Evolutionary conservation across 1,140 invertebrate species (phyloP).

Genomic region (Macrobrachium nipponense): DNA sequence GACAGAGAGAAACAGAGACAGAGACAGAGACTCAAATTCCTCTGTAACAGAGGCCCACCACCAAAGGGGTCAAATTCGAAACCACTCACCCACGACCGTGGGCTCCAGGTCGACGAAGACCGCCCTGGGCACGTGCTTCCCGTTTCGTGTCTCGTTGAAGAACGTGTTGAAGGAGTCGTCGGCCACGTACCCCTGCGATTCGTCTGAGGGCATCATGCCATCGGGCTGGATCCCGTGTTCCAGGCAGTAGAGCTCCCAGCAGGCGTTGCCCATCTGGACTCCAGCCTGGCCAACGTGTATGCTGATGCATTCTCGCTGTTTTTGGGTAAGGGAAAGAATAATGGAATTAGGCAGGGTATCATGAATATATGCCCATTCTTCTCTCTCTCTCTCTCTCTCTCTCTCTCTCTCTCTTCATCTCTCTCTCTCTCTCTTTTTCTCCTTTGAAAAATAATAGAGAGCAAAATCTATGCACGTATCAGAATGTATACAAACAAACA

Average conservation of each 20-base stretch:
- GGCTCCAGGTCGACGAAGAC: constrained; percentile 70
- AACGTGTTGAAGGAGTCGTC: constrained; percentile 73
- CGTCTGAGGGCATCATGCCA: constrained; percentile 69
- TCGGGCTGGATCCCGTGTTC: constrained; percentile 71
- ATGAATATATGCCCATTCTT: no score
- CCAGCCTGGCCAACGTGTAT: constrained; percentile 73
- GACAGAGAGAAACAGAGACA: no score
- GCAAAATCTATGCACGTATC: no score
- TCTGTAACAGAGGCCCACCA: no score
- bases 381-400: no score
- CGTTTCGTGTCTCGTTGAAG: constrained; percentile 72
- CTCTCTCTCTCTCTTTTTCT: no score
- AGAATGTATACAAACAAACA: no score
- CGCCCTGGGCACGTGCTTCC: constrained; percentile 69
- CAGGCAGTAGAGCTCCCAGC: constrained; percentile 75
- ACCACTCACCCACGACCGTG: constrained; percentile 69
- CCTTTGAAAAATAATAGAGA: no score
- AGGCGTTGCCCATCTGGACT: constrained; percentile 74
- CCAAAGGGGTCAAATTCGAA: no score
- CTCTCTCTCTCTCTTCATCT: no score
- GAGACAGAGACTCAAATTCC: no score
- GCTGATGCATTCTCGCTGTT: constrained; percentile 71
- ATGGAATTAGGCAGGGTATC: neutral
- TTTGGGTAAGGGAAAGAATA: neutral
- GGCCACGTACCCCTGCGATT: constrained; percentile 70